Evolutionary conservation across 1,140 invertebrate genomes (phyloP).

Genomic region (Dryas iulia): DNA sequence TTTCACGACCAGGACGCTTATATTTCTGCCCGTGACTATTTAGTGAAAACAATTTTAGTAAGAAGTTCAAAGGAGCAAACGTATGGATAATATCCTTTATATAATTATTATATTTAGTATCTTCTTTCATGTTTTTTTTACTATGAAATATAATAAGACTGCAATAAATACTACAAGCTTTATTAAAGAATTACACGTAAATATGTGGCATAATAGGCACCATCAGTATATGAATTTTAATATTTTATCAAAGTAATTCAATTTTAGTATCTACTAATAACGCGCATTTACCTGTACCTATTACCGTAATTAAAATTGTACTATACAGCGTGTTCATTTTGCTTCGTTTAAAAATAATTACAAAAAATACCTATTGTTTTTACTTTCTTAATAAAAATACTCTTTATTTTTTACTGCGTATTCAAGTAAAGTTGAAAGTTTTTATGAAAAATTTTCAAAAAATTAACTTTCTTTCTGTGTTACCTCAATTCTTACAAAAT

Average conservation of each 20-base stretch:
- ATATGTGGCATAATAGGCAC: neutral
- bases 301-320: neutral
- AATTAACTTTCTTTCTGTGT: too few species aligned
- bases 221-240: neutral
- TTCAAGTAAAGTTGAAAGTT: too few species aligned
- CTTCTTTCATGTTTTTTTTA: neutral
- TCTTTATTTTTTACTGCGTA: too few species aligned
- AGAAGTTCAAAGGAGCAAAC: conserved; percentile 26
- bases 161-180: neutral
- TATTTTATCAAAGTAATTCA: neutral
- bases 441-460: too few species aligned
- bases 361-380: too few species aligned
- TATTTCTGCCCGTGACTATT: conserved; percentile 7
- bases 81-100: conserved; percentile 19
- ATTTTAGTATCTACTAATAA: neutral
- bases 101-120: conserved; percentile 20
- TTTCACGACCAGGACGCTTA: neutral
- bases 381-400: too few species aligned
- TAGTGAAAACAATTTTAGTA: conserved; percentile 33
- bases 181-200: too few species aligned
- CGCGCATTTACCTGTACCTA: neutral
- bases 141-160: neutral
- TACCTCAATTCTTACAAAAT: too few species aligned
- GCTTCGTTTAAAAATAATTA: too few species aligned
- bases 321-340: neutral